Base-by-base conservation (phyloP, 2,113 vertebrate genomes). In the Marmota monax region DNA sequence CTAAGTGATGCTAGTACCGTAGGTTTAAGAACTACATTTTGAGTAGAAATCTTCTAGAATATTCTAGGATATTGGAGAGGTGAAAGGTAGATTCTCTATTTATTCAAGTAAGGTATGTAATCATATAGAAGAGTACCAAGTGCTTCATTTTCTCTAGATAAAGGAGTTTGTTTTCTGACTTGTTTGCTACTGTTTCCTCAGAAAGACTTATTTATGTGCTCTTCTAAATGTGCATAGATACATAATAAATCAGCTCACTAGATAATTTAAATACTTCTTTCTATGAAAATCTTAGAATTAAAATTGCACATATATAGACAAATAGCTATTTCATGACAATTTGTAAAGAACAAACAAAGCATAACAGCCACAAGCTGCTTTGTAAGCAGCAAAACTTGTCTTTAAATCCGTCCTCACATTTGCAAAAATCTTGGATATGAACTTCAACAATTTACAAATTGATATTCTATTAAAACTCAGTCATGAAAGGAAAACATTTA, bases 211-310 rank as follows among this genome's bases (percentile, higher is more conserved):
- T 89, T 63, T 79, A 73, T 84, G 13, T 86, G 5, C 14, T 92
- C 17, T 82, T 25, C 39, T 84, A 72, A 69, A 48, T 23, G 58
- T 37, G 2, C 72, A 12, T 29, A 45, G 32, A 32, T 72, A 53
- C 14, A 27, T 18, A 65, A 45, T 61, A 87, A 61, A 76, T 79
- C 42, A n/a, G 7, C 69, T 82, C 65, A 61, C n/a, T 95, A 73
- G 69, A 78, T 86, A 85, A 85, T 80, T 80, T 74, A 89, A 20
- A 87, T 16, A 67, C 14, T 53, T 82, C 22, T 92, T 92, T 86
- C 63, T 85, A 20, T 51, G 29, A 96, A 86, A 37, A 80, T 80
- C 1, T 92, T 79, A 13, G 29, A 18, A 61, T 74, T 88, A 88
- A 73, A 85, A 76, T 86, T 84, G 63, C 25, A 80, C 16, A 18